phyloP scores from a whole-genome alignment of 1,140 invertebrate genomes.

The Nebria ingens region DNA sequence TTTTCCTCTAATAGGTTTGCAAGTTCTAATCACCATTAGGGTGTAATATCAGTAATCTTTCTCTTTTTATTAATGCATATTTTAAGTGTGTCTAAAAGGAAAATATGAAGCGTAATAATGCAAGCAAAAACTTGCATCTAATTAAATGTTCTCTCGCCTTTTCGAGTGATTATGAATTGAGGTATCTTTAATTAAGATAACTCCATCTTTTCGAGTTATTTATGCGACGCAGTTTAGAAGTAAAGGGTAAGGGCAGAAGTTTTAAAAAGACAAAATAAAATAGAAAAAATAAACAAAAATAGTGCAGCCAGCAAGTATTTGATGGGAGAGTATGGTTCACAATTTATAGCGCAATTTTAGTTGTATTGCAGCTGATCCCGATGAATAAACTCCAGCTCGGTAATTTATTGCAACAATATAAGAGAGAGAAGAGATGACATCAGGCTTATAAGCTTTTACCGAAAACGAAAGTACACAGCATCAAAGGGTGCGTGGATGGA shows the following conservation, averaged over 20 bases:
- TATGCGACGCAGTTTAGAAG: neutral
- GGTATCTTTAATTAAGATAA: neutral
- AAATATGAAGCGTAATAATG: neutral
- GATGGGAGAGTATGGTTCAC: neutral
- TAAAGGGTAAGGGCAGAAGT: neutral
- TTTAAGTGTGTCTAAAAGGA: neutral
- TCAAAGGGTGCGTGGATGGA: too few species aligned
- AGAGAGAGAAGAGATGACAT: too few species aligned
- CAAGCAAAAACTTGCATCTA: neutral
- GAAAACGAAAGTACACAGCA: conserved; percentile 1
- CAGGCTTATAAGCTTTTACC: conserved; percentile 2
- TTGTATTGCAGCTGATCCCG: conserved; percentile 8
- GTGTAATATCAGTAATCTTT: neutral
- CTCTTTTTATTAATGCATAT: neutral
- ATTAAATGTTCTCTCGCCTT: neutral
- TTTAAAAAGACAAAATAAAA: neutral
- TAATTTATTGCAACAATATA: conserved; percentile 7
- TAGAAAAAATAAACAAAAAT: neutral
- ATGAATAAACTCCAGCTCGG: conserved; percentile 1
- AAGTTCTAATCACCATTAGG: conserved; percentile 10
- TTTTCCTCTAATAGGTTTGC: conserved; percentile 11
- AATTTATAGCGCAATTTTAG: conserved; percentile 7
- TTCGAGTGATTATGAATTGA: neutral
- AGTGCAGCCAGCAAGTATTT: neutral
- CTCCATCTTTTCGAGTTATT: neutral